These are phyloP conservation scores for Mystacides longicornis DNA, from an alignment of 2,888 invertebrate species.

Conservation along the genomic window DNA sequence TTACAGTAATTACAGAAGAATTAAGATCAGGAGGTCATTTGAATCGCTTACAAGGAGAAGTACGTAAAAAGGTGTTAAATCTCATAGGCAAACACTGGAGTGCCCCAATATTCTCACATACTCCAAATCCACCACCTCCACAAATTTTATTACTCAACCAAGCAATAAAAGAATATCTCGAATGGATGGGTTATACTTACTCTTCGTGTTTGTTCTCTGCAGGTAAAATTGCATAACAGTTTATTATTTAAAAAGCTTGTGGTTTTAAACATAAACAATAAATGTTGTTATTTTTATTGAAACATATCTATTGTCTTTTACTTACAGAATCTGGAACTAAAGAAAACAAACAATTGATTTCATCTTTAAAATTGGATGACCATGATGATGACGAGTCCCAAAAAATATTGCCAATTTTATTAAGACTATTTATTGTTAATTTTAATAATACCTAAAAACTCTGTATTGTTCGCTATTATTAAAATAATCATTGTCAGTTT, in stretches of 20 bases:
- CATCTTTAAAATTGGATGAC: background rate
- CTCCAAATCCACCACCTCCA: background rate
- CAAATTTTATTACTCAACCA: slow-evolving; percentile 40
- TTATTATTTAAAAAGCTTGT: background rate
- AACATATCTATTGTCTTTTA: background rate
- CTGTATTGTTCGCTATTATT: too few relatives aligned
- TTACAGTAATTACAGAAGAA: slow-evolving; percentile 13
- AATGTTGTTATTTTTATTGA: background rate
- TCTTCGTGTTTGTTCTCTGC: slow-evolving; percentile 50
- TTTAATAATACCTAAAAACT: too few relatives aligned
- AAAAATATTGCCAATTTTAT: background rate
- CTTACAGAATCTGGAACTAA: background rate
- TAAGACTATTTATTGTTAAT: background rate
- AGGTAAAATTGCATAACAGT: slow-evolving; percentile 27
- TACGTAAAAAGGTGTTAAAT: slow-evolving; percentile 13
- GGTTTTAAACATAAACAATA: background rate
- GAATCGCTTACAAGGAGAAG: slow-evolving; percentile 17
- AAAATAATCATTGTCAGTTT: too few relatives aligned
- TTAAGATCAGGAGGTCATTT: slow-evolving; percentile 14
- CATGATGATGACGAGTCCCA: background rate
- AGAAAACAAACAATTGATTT: background rate
- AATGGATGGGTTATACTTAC: slow-evolving; percentile 65
- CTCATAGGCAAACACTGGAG: background rate
- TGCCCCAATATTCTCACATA: background rate
- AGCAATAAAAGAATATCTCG: slow-evolving; percentile 58